Conservation (phyloP, 2,113 vertebrate species). For the Pseudonaja textilis region DNA sequence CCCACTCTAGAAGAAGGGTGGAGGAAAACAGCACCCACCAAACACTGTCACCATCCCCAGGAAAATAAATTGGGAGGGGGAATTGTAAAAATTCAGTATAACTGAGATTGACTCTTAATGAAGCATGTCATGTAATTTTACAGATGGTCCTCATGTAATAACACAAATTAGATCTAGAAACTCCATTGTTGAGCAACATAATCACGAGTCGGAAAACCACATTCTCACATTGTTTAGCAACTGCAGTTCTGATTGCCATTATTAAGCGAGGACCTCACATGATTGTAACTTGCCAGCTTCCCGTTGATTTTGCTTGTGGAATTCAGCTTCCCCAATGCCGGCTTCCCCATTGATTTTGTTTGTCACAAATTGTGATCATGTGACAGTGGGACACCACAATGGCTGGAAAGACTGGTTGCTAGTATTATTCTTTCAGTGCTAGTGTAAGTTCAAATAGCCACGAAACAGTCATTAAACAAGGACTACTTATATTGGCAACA, state of each 20-base stretch:
- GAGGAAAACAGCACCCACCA: not conserved
- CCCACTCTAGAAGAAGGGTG: not conserved
- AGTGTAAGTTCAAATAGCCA: not conserved
- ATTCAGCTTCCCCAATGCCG: too few relatives aligned
- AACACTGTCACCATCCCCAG: not conserved
- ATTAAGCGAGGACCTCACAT: not conserved
- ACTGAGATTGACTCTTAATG: not conserved
- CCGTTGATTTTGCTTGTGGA: not conserved
- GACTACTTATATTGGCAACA: not conserved
- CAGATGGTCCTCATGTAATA: not conserved
- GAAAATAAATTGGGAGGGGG: not conserved
- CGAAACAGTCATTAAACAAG: not conserved
- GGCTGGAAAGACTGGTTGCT: not conserved
- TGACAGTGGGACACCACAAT: not conserved
- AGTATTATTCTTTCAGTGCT: not conserved
- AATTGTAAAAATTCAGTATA: not conserved
- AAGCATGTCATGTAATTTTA: not conserved
- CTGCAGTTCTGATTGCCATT: not conserved
- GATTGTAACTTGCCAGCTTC: not conserved
- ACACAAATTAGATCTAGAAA: not conserved
- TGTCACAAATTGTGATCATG: not conserved
- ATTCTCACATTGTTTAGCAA: not conserved
- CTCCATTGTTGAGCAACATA: not conserved
- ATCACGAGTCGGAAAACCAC: not conserved
- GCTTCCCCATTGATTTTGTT: not conserved